A percentile compares a stretch with the other conserved stretches of the same genome.
Conservation (phyloP, 2,888 invertebrate genomes). For the Elegia similella region DNA sequence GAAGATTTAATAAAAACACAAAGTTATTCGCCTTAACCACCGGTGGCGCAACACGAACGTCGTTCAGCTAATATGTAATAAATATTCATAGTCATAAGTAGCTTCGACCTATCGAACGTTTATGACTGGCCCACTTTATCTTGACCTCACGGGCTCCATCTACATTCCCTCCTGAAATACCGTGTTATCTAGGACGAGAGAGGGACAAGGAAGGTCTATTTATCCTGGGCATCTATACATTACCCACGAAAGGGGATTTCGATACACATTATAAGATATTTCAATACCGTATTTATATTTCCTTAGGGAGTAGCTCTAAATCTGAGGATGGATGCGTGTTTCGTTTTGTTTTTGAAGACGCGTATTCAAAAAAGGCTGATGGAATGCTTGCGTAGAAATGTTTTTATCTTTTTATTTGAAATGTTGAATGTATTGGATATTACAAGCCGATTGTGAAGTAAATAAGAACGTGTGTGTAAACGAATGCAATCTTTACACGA, state of each 20-base stretch:
- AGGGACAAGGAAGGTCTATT: constrained; percentile 35
- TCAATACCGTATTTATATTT: constrained; percentile 75
- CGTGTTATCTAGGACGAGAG: neutral
- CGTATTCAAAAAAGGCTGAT: constrained; percentile 20
- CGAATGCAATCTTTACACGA: too few species aligned
- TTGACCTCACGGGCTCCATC: constrained; percentile 33
- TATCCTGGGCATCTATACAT: constrained; percentile 45
- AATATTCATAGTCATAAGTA: constrained; percentile 79
- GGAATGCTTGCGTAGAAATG: neutral
- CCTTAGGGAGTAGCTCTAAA: constrained; percentile 55
- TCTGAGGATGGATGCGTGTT: constrained; percentile 43
- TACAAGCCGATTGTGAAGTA: too few species aligned
- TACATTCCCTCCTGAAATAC: constrained; percentile 22
- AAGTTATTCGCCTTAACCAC: constrained; percentile 51
- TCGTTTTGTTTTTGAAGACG: constrained; percentile 37
- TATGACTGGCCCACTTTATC: constrained; percentile 44
- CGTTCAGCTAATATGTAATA: constrained; percentile 75
- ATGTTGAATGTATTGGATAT: too few species aligned
- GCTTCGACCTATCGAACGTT: constrained; percentile 71
- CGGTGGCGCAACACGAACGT: constrained; percentile 54
- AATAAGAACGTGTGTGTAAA: too few species aligned
- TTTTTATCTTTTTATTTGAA: neutral
- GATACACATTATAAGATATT: constrained; percentile 74
- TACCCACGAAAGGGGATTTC: constrained; percentile 58
- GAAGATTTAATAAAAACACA: constrained; percentile 17